Conservation (phyloP, 2,888 invertebrate species). For the Aromia moschata region DNA sequence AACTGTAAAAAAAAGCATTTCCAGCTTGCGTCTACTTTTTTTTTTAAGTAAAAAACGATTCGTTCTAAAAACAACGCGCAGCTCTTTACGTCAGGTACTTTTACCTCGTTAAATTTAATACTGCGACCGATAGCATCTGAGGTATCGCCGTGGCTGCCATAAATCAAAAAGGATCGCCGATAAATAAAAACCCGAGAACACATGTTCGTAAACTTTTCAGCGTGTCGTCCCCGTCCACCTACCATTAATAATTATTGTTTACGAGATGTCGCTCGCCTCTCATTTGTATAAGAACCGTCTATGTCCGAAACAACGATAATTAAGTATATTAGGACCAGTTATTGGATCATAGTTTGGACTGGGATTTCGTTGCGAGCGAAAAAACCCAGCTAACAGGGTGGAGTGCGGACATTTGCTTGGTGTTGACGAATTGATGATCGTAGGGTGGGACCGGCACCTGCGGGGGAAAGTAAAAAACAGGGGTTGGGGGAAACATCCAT, state of each 20-base stretch:
- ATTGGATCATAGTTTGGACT: conserved; percentile 9
- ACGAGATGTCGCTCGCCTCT: conserved; percentile 17
- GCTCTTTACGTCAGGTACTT: too few relatives aligned
- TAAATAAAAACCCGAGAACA: conserved; percentile 28
- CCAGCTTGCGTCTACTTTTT: too few relatives aligned
- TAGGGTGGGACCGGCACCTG: too few relatives aligned
- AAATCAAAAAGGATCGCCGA: conserved; percentile 30
- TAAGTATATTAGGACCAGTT: conserved; percentile 20
- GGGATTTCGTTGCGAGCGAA: too few relatives aligned
- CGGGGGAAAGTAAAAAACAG: too few relatives aligned
- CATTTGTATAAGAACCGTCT: background rate
- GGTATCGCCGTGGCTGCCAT: background rate
- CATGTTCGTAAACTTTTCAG: conserved; percentile 39
- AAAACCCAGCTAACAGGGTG: too few relatives aligned
- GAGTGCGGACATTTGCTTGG: too few relatives aligned
- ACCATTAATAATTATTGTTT: conserved; percentile 29
- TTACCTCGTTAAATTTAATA: background rate
- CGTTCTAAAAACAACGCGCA: too few relatives aligned
- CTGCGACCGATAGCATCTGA: background rate
- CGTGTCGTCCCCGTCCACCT: conserved; percentile 32
- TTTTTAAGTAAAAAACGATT: too few relatives aligned
- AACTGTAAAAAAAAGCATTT: too few relatives aligned
- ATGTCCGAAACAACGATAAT: conserved; percentile 6
- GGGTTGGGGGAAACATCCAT: too few relatives aligned
- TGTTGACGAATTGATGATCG: too few relatives aligned